Base-by-base conservation (phyloP, 2,888 invertebrate species). In the Agrilus biguttatus region DNA sequence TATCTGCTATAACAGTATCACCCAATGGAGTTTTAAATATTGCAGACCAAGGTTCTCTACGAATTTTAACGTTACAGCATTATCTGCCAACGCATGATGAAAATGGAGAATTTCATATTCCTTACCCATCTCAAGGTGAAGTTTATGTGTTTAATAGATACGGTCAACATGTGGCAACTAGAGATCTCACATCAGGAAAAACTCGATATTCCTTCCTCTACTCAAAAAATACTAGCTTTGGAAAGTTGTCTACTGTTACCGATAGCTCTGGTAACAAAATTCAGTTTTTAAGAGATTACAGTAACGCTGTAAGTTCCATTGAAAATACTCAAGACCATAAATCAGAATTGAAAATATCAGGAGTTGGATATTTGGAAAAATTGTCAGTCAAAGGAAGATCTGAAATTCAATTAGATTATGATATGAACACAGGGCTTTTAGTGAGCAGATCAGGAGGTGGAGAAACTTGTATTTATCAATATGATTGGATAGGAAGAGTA, bases 1-100 rank as follows among this genome's bases (percentile, higher is more conserved):
- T 56, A 42, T 56, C 56, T 6, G 56, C 56, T 10, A 74, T 97
- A 36, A 85, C 92, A 10, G 91, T 96, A 34, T 90, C 93, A 28
- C 91, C 95, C 33, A 92, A 93, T 62, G 93, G 95, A n/a, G 85
- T 91, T 43, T 73, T 97, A 37, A 89, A 95, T 67, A 84, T 97
- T 41, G 91, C 95, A 34, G 97, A 98, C 71, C 90, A 92, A 76
- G 87, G 86, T 40, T 87, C 85, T 5, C 68, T 89, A 10, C 87
- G 88, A 55, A 87, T 89, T 43, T 67, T 90, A 45, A 86, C 89
- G 0, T 61, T 90, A 52, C 87, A 86, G 62, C 91, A 89, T 52
- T 90, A 89, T 61, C 67, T 90, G 47, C 91, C 90, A 17, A 79
- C 80, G 28, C 87, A 88, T 55, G 88, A 89, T 59, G 83, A 86